These are phyloP conservation scores for Homarus gammarus DNA, from an alignment of 2,888 invertebrate species.

Conservation along the genomic window DNA sequence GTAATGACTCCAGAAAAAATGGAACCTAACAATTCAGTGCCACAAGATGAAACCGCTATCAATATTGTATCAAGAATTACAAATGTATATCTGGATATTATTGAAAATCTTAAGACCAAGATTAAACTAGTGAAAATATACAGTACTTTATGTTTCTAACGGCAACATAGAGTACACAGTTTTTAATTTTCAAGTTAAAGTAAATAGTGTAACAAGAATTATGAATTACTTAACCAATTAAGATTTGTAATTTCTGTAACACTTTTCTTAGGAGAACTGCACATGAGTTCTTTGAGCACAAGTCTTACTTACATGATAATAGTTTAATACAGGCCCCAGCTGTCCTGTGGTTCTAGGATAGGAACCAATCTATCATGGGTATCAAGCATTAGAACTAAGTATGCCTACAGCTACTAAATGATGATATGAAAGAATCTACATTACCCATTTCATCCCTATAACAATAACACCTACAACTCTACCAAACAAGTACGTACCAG, in stretches of 20 bases:
- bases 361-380: neutral
- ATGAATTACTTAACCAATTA: neutral
- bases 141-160: too few relatives aligned
- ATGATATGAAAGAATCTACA: neutral
- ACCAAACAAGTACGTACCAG: neutral
- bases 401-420: neutral
- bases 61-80: neutral
- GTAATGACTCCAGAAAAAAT: neutral
- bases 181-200: too few relatives aligned
- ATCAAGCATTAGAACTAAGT: neutral
- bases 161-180: too few relatives aligned
- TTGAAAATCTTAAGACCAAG: too few relatives aligned
- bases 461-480: neutral
- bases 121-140: too few relatives aligned
- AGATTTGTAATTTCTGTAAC: neutral
- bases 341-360: neutral
- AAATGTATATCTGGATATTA: neutral
- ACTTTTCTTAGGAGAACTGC: neutral
- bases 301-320: neutral
- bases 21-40: neutral
- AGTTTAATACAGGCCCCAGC: neutral
- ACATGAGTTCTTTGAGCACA: neutral
- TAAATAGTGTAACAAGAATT: neutral
- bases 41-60: neutral
- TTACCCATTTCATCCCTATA: neutral